phyloP scores from a whole-genome alignment of 2,797 vertebrate genomes.

The Coracias cyanogaster region DNA sequence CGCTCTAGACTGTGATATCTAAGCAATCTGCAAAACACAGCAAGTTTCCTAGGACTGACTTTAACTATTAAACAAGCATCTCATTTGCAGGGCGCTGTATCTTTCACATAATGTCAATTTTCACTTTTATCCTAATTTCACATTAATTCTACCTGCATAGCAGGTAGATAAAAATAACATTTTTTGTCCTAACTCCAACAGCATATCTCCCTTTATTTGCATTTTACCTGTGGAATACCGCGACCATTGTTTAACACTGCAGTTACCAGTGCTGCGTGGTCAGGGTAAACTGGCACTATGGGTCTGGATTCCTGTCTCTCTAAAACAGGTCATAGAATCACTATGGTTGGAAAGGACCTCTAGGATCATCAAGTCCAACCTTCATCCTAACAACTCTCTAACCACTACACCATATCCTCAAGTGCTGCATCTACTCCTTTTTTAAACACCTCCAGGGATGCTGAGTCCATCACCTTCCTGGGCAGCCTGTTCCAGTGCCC shows the following conservation, averaged over 20 bases:
- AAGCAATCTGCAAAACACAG: constrained; percentile 49
- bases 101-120: background rate
- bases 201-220: background rate
- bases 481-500: too few species aligned
- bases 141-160: background rate
- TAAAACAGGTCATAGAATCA: background rate
- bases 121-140: background rate
- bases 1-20: constrained; percentile 35
- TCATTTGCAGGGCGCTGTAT: background rate
- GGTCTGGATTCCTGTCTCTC: background rate
- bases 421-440: too few species aligned
- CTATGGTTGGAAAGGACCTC: too few species aligned
- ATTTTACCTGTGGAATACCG: background rate
- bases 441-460: too few species aligned
- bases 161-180: background rate
- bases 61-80: constrained; percentile 37
- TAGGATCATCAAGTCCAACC: too few species aligned
- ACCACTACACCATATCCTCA: too few species aligned
- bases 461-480: too few species aligned
- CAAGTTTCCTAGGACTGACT: constrained; percentile 24
- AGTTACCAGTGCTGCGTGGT: background rate
- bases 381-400: too few species aligned
- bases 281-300: background rate
- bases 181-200: background rate
- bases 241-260: background rate